A percentile compares a stretch with the other conserved stretches of the same genome.
phyloP scores from a whole-genome alignment of 1,140 invertebrate species.

The Aculops lycopersici region DNA sequence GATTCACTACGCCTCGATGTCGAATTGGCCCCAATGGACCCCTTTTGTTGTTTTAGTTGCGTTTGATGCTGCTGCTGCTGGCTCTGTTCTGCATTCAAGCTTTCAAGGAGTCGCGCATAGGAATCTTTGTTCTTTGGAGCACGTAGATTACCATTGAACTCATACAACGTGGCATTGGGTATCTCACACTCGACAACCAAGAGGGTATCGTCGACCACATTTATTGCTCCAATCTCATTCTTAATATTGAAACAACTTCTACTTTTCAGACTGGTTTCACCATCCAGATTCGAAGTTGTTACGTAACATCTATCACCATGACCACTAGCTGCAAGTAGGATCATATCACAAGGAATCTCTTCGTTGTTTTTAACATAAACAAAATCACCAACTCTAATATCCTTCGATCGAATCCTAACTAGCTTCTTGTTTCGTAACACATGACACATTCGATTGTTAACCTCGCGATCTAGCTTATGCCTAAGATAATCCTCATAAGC shows the following conservation, averaged over 20 bases:
- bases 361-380: constrained; percentile 86
- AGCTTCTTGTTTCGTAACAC: constrained; percentile 65
- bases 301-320: constrained; percentile 63
- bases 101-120: too few relatives aligned
- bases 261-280: constrained; percentile 80
- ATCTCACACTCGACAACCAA: constrained; percentile 16
- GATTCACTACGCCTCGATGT: too few relatives aligned
- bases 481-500: constrained; percentile 71
- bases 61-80: not conserved
- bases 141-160: constrained; percentile 28
- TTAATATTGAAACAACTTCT: constrained; percentile 3
- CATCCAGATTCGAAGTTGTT: constrained; percentile 92
- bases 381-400: constrained; percentile 54
- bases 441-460: constrained; percentile 66
- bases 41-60: not conserved
- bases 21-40: too few relatives aligned
- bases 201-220: constrained; percentile 1
- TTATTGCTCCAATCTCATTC: constrained; percentile 3
- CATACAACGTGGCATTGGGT: constrained; percentile 32
- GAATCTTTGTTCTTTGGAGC: not conserved
- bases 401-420: constrained; percentile 52
- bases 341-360: constrained; percentile 72
- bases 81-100: not conserved
- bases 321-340: constrained; percentile 38
- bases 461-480: constrained; percentile 54